A percentile compares a stretch with the other conserved stretches of the same genome.
phyloP scores from a whole-genome alignment of 2,888 invertebrate species.

The Lamproptera curius region DNA sequence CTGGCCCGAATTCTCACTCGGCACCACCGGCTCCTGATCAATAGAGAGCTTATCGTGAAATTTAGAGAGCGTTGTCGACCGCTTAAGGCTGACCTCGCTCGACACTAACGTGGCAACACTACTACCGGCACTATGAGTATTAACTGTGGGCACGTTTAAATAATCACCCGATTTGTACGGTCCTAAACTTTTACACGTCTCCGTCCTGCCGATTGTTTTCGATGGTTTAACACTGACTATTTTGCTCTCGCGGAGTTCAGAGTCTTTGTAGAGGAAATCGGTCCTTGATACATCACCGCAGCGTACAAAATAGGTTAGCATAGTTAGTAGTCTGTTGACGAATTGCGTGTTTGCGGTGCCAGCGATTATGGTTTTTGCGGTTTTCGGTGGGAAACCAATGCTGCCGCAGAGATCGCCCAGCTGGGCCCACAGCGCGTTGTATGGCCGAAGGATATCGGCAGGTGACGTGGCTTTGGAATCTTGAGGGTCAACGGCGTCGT shows the following conservation, averaged over 20 bases:
- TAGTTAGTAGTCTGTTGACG: constrained; percentile 85
- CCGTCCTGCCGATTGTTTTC: constrained; percentile 31
- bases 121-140: constrained; percentile 53
- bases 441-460: constrained; percentile 66
- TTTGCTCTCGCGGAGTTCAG: constrained; percentile 54
- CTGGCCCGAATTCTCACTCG: constrained; percentile 35
- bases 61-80: constrained; percentile 55
- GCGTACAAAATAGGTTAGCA: constrained; percentile 92
- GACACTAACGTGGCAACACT: constrained; percentile 52
- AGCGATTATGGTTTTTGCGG: constrained; percentile 89
- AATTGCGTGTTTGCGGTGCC: constrained; percentile 81
- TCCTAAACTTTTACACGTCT: constrained; percentile 32
- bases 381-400: constrained; percentile 86
- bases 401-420: constrained; percentile 92
- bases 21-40: constrained; percentile 37
- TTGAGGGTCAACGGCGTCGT: constrained; percentile 53
- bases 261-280: constrained; percentile 51
- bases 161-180: constrained; percentile 30
- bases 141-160: constrained; percentile 42
- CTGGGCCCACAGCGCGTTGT: constrained; percentile 95
- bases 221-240: constrained; percentile 37
- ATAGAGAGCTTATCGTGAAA: constrained; percentile 62
- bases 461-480: constrained; percentile 41
- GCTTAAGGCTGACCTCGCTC: constrained; percentile 51
- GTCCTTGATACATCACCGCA: constrained; percentile 84